Percentiles rank a stretch among this genome's conserved stretches.
Evolutionary conservation across 2,113 vertebrate genomes (phyloP).

Genomic region (Meles meles): DNA sequence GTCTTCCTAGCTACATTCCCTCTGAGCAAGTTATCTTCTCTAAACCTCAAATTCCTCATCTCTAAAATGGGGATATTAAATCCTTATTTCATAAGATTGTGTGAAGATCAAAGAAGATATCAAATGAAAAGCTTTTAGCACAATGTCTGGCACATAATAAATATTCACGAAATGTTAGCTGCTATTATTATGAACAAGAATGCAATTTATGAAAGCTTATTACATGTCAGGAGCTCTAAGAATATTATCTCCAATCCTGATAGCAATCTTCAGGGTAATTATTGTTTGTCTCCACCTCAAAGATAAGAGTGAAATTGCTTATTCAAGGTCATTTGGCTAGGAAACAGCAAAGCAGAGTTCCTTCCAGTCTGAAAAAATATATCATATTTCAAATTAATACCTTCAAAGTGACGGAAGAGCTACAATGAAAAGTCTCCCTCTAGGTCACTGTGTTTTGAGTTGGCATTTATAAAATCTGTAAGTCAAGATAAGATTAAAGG

Average conservation of each 20-base stretch:
- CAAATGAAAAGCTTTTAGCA: background rate
- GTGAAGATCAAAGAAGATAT: background rate
- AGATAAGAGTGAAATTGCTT: constrained; percentile 14
- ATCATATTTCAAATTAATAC: background rate
- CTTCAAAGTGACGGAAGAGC: background rate
- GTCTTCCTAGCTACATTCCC: background rate
- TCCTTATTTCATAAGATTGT: background rate
- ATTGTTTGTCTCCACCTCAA: background rate
- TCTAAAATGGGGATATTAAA: background rate
- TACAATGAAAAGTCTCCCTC: background rate
- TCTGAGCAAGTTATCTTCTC: background rate
- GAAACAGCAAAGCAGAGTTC: background rate
- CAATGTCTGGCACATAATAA: background rate
- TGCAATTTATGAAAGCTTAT: background rate
- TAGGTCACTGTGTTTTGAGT: background rate
- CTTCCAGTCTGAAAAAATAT: background rate
- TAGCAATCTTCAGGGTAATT: background rate
- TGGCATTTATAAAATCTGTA: constrained; percentile 1
- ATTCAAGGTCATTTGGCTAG: background rate
- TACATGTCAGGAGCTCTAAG: background rate
- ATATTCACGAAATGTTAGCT: background rate
- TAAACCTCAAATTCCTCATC: background rate
- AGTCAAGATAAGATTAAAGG: constrained; percentile 7
- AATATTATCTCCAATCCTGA: background rate
- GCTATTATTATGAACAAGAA: background rate